Base-by-base conservation (phyloP, 1,140 invertebrate genomes). In the Cheumatopsyche charites region DNA sequence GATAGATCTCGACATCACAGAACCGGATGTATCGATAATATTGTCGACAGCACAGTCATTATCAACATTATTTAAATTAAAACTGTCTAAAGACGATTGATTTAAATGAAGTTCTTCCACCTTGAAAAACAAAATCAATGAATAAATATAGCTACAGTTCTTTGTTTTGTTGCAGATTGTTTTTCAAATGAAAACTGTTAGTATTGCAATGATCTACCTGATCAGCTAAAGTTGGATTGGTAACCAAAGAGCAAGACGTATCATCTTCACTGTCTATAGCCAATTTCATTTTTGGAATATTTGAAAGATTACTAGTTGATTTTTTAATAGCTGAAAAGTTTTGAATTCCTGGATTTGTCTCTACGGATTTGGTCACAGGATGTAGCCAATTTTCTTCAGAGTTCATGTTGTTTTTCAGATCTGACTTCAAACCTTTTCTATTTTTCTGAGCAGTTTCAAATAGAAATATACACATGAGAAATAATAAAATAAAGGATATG, bases 41-140 rank as follows among this genome's bases (percentile, higher is more conserved):
- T 73, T 72, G 55, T 73, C 68, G 11, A 67, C 43, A n/a, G 74
- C 74, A 67, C 74, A 75, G 23, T 75, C 74, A 55, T 70, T 71
- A 49, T 75, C 65, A 36, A 42, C 45, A 43, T 25, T 26, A 7
- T 42, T 49, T 3, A 49, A 55, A 29, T 73, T 73, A 47, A 73
- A 75, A n/a, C 69, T 65, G 52, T 71, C 68, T 41, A 67, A 2
- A 3, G 73, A 72, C 6, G 63, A 52, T 61, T 77, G 67, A 72
- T 70, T 78, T 45, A 77, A 49, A 25, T 75, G 78, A 9, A 78
- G 74, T 68, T 80, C 77, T 61, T 76, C 75, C 25, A 78, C 73
- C 77, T 79, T 70, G 29, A n/a, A n/a, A n/a, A n/a, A n/a, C n/a
- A 79, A 70, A 73, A 74, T 75, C 43, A 77, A 7, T 52, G 17